phyloP scores from a whole-genome alignment of 2,797 vertebrate genomes.

The Spinus olivaceus region DNA sequence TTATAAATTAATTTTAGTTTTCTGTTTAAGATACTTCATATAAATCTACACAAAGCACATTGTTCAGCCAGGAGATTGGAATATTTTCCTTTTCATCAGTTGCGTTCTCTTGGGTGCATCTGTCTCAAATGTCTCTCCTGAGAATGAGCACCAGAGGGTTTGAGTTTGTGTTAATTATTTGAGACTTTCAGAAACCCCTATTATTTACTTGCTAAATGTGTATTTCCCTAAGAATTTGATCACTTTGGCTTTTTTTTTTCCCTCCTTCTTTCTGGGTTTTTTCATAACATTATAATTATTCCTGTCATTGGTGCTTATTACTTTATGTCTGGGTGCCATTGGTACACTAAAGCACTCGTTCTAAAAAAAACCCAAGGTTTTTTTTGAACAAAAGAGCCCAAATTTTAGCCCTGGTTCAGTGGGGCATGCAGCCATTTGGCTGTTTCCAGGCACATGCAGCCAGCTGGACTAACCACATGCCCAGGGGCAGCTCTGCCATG shows the following conservation, averaged over 20 bases:
- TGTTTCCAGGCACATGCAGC: neutral
- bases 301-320: neutral
- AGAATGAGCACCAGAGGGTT: conserved; percentile 62
- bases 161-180: conserved; percentile 57
- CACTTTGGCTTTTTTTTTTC: neutral
- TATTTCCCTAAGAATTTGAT: conserved; percentile 35
- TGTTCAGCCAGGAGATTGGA: conserved; percentile 48
- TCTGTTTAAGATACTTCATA: neutral
- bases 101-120: conserved; percentile 51
- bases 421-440: neutral
- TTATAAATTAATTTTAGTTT: neutral
- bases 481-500: conserved; percentile 29
- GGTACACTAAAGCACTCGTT: neutral
- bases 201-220: conserved; percentile 64
- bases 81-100: conserved; percentile 42
- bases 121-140: conserved; percentile 48
- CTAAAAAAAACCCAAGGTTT: neutral
- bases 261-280: neutral
- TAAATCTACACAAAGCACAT: conserved; percentile 42
- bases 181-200: conserved; percentile 23
- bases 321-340: neutral
- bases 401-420: neutral
- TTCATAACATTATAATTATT: conserved; percentile 8
- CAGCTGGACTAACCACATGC: conserved; percentile 26
- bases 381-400: neutral